Evolutionary conservation across 2,113 vertebrate species (phyloP).

Genomic region (Microtus oregoni): DNA sequence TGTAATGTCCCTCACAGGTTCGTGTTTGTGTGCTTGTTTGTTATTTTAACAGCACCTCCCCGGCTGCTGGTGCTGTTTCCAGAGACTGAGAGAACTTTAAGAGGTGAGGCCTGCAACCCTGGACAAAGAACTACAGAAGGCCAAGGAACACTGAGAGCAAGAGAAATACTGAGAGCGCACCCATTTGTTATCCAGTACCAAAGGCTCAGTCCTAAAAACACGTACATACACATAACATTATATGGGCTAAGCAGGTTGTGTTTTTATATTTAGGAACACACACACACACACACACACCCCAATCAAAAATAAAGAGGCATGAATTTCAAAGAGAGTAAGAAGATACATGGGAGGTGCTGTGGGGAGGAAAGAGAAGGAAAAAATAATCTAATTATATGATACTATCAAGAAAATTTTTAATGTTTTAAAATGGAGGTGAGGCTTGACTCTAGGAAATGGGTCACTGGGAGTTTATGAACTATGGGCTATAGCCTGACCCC

Average conservation of each 20-base stretch:
- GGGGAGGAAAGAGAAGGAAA: background rate
- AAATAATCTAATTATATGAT: background rate
- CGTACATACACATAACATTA: background rate
- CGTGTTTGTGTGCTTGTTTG: background rate
- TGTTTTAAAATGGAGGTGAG: background rate
- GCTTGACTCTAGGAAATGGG: background rate
- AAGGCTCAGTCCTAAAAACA: too few species aligned
- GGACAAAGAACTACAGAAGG: background rate
- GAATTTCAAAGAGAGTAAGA: background rate
- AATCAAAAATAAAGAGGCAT: too few species aligned
- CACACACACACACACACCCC: too few species aligned
- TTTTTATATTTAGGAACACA: too few species aligned
- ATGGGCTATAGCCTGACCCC: background rate
- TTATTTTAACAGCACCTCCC: background rate
- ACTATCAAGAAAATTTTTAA: background rate
- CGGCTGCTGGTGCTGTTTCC: background rate
- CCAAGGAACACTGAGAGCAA: background rate
- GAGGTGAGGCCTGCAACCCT: background rate
- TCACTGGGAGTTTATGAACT: background rate
- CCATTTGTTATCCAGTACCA: too few species aligned
- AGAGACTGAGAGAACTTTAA: background rate
- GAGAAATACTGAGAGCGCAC: background rate
- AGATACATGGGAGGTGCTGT: background rate
- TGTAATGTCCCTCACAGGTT: background rate
- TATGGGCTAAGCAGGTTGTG: too few species aligned